Base-by-base conservation (phyloP, 2,113 vertebrate species). In the Hemichromis elongatus region DNA sequence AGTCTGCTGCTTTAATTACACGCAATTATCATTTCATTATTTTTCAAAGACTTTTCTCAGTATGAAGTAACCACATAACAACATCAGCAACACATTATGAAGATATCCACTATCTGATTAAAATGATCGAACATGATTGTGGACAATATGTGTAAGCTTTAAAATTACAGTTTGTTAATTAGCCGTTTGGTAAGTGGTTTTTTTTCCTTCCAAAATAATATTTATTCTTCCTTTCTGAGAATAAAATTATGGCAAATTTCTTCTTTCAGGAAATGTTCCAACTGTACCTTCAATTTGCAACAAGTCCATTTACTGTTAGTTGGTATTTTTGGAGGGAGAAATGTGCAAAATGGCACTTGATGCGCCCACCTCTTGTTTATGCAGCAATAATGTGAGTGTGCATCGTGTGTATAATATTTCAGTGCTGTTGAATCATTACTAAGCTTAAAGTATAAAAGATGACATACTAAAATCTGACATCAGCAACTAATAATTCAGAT, bases 1-100 rank as follows among this genome's bases (percentile, higher is more conserved):
- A 45, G 40, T 47, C 26, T 70, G 8, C 21, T 26, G 40, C 40
- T 70, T 70, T 42, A 70, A 70, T 73, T 45, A 47, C 40, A 47
- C 19, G 66, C 16, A 47, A 73, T 73, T 30, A 73, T 50, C 42
- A 47, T 73, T 73, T 47, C 14, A 70, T 73, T 73, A 28, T 28
- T 28, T 47, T 73, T 70, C 40, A 70, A 28, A 47, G 40, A 73
- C 40, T 11, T 73, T 47, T 47, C 24, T 73, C 14, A 73, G 24
- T 73, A 11, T 47, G 4, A 47, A 47, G 47, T 9, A 73, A 7
- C 66, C 66, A 19, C 21, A 73, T 47, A 73, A 47, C 2, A 47
- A 19, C 5, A 19, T 47, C 24, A 47, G 40, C 40, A 73, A 28
- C 66, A 73, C 14, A 47, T 28, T 9, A 73, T 28, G 68, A 18